A percentile compares a stretch with the other conserved stretches of the same genome.
These are phyloP conservation scores for Ganaspis sp. DNA, from an alignment of 1,140 invertebrate species.

Conservation along the genomic window DNA sequence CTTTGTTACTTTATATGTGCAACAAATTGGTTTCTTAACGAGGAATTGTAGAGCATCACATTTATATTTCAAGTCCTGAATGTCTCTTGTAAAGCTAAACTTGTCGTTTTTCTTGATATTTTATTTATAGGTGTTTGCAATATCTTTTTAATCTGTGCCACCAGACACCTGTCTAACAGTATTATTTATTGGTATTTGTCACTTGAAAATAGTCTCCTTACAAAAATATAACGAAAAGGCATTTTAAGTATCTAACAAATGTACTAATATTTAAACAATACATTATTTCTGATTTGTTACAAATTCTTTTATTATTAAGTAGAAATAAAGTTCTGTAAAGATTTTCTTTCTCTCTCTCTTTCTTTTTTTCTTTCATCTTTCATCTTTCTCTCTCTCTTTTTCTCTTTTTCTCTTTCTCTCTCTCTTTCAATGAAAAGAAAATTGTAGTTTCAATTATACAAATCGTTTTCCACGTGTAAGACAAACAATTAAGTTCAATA, in stretches of 20 bases:
- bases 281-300: too few species aligned
- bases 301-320: too few species aligned
- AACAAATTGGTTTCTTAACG: not conserved
- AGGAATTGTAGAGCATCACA: not conserved
- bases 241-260: too few species aligned
- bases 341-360: too few species aligned
- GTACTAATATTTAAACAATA: too few species aligned
- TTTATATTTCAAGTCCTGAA: not conserved
- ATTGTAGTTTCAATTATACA: not conserved
- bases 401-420: not conserved
- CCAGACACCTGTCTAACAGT: not conserved
- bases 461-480: not conserved
- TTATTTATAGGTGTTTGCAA: not conserved
- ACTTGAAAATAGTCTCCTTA: too few species aligned
- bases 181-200: not conserved
- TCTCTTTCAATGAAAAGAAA: not conserved
- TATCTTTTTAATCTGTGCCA: not conserved
- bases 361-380: too few species aligned
- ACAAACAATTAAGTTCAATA: not conserved
- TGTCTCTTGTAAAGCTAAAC: not conserved
- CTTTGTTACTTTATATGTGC: too few species aligned
- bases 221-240: too few species aligned
- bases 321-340: too few species aligned
- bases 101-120: not conserved
- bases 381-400: too few species aligned